Base-by-base conservation (phyloP, 2,113 vertebrate species). In the Malurus alboscapulatus region DNA sequence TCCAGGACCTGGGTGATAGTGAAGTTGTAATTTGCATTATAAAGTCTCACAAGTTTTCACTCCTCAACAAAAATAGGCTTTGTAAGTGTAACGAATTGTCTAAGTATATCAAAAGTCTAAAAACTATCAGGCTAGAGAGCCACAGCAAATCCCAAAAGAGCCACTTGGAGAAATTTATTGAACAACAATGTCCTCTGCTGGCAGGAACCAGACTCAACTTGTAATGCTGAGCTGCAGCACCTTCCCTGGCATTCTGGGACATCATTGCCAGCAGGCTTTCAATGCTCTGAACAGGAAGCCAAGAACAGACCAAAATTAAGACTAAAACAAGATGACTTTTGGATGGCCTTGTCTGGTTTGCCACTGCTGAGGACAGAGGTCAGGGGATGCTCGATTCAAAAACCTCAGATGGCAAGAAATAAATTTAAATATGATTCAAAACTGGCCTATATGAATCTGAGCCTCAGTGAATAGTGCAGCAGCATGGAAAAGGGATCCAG, bases 171-270 rank as follows among this genome's bases (percentile, higher is more conserved):
- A 84, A 67, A 96, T 95, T 54, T 81, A 32, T 94, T 94, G 91
- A 45, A 6, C 96, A 96, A 96, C 84, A 74, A 63, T 67, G 97
- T 96, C 97, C 97, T 93, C 97, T 98, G 84, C 94, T 97, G 97
- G 97, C 68, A 94, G 72, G 57, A 95, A 26, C 29, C 32, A 61
- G 72, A 30, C 45, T 67, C 79, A 24, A 3, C n/a, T 27, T 5
- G 16, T 9, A 76, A 51, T 0, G 0, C 38, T 45, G 61, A 58
- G 66, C 5, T 32, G 32, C 24, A 24, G 40, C 20, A 21, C 14
- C 15, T 62, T 75, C 25, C 53, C 45, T 0, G 2, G 17, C 20
- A 27, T 45, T 44, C 58, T 44, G 50, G 26, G 36, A 65, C 40
- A 54, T 11, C 54, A 44, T 2, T 27, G 14, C 2, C 26, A 62